A percentile compares a stretch with the other conserved stretches of the same genome.
These are phyloP conservation scores for Melanotaenia maccullochi DNA, from an alignment of 2,797 vertebrate genomes.

Conservation along the genomic window DNA sequence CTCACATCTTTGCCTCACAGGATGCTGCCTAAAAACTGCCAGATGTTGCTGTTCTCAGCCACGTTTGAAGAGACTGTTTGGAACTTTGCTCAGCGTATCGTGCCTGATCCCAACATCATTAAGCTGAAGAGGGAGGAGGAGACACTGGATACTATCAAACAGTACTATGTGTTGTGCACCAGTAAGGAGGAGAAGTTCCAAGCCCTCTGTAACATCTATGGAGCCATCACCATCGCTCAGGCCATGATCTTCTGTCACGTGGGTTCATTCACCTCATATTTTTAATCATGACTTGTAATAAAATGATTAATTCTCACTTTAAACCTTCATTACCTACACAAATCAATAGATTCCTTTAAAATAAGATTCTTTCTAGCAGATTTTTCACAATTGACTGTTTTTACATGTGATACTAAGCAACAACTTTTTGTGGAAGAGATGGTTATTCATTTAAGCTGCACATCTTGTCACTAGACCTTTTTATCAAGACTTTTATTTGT, in stretches of 20 bases:
- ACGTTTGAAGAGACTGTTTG: slow-evolving; percentile 97
- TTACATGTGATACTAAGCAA: not conserved
- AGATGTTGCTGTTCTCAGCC: slow-evolving; percentile 98
- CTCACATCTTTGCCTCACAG: slow-evolving; percentile 70
- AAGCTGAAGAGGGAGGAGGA: slow-evolving; percentile 97
- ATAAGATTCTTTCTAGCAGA: not conserved
- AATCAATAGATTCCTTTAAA: not conserved
- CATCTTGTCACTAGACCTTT: not conserved
- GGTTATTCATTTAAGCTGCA: not conserved
- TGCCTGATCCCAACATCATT: slow-evolving; percentile 97
- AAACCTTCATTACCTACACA: not conserved
- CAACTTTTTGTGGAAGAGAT: not conserved
- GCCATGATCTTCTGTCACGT: slow-evolving; percentile 99
- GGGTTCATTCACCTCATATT: slow-evolving; percentile 68
- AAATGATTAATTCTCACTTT: not conserved
- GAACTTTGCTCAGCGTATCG: slow-evolving; percentile 94
- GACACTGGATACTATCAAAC: slow-evolving; percentile 97
- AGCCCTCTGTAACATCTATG: slow-evolving; percentile 95
- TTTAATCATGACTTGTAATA: not conserved
- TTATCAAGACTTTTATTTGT: not conserved
- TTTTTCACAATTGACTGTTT: not conserved
- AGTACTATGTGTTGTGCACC: slow-evolving; percentile 94
- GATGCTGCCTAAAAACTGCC: slow-evolving; percentile 92
- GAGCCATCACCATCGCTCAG: slow-evolving; percentile 97
- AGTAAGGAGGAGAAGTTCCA: slow-evolving; percentile 95